Evolutionary conservation across 2,797 vertebrate species (phyloP).

Genomic region (Enteromius afrohamiltoni): DNA sequence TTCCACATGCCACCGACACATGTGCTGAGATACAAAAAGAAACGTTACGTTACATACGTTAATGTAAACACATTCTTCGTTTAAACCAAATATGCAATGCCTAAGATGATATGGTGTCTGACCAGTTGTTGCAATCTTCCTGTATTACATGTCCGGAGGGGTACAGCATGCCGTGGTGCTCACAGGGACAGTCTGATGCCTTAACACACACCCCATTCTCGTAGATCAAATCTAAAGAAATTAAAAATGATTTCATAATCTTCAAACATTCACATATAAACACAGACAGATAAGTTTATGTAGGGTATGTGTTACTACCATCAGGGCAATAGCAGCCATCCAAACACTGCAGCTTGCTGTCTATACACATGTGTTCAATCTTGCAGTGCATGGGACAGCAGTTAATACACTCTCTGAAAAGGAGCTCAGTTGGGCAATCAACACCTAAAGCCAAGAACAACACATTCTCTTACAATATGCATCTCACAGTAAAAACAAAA

Average conservation of each 20-base stretch:
- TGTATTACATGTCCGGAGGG: conserved; percentile 85
- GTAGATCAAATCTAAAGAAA: conserved; percentile 84
- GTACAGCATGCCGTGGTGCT: conserved; percentile 85
- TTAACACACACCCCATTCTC: conserved; percentile 85
- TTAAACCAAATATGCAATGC: background rate
- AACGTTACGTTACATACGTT: background rate
- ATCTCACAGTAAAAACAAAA: background rate
- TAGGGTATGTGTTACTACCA: conserved; percentile 69
- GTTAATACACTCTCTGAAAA: conserved; percentile 88
- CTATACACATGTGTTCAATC: conserved; percentile 83
- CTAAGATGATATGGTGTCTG: conserved; percentile 37
- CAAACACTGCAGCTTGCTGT: conserved; percentile 91
- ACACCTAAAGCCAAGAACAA: conserved; percentile 47
- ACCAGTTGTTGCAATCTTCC: conserved; percentile 96
- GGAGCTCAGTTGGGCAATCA: conserved; percentile 76
- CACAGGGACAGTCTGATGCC: conserved; percentile 90
- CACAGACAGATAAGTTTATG: background rate
- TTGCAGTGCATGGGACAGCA: conserved; percentile 91
- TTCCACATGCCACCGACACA: conserved; percentile 89
- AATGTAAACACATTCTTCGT: background rate
- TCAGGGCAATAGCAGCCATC: conserved; percentile 95
- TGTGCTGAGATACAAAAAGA: conserved; percentile 80
- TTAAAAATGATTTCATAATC: background rate
- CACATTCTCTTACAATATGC: background rate
- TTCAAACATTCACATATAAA: background rate